phyloP scores from a whole-genome alignment of 2,888 invertebrate genomes.

The Limenitis camilla region DNA sequence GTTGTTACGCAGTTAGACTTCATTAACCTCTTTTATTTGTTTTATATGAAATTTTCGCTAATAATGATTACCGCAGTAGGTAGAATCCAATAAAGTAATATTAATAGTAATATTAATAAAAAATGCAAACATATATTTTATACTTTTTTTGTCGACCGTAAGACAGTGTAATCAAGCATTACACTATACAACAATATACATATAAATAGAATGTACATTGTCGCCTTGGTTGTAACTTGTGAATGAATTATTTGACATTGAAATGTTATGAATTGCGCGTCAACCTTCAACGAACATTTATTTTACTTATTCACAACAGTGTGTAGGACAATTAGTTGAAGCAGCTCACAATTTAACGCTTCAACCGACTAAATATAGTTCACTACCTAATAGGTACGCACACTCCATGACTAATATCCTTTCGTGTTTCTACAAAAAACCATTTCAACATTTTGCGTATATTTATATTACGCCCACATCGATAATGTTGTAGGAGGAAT shows the following conservation, averaged over 20 bases:
- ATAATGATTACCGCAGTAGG: no score
- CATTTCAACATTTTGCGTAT: neutral
- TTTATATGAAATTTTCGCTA: no score
- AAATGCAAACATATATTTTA: no score
- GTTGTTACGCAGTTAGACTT: constrained; percentile 39
- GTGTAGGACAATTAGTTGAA: constrained; percentile 3
- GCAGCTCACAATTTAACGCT: neutral
- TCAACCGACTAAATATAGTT: constrained; percentile 8
- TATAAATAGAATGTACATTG: no score
- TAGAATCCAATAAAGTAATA: no score
- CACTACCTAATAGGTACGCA: constrained; percentile 2
- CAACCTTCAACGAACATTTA: constrained; percentile 11
- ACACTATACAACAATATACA: neutral
- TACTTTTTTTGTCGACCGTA: no score
- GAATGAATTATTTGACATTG: constrained; percentile 54
- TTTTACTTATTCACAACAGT: neutral
- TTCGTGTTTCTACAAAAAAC: neutral
- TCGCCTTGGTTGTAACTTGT: constrained; percentile 17
- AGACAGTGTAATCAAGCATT: constrained; percentile 11
- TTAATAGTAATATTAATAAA: no score
- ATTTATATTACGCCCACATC: constrained; percentile 1
- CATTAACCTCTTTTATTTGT: no score
- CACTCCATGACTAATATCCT: constrained; percentile 2
- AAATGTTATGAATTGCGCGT: constrained; percentile 22
- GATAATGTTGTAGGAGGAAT: neutral